These are phyloP conservation scores for Puntigrus tetrazona DNA, from an alignment of 2,113 vertebrate species.

Conservation along the genomic window DNA sequence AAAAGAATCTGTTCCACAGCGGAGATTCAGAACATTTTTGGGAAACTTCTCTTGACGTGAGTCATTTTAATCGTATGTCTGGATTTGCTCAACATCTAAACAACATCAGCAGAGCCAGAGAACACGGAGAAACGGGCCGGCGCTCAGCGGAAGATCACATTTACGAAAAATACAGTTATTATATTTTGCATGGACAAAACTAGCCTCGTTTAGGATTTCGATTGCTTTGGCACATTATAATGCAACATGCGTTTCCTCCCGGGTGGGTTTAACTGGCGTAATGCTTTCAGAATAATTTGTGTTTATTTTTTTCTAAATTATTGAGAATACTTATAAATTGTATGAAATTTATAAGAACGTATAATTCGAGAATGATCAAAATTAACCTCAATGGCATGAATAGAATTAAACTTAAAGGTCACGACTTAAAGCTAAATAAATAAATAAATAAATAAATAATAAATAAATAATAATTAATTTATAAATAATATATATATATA, in stretches of 20 bases:
- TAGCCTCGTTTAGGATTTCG: background rate
- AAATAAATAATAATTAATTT: no score
- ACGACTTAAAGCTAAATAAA: no score
- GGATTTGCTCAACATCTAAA: background rate
- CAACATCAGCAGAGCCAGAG: background rate
- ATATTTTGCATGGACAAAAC: no score
- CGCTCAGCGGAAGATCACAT: background rate
- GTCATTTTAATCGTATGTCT: background rate
- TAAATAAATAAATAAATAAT: no score
- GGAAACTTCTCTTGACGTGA: slow-evolving; percentile 21
- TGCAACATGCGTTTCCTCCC: background rate
- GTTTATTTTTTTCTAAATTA: no score
- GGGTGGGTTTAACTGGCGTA: no score
- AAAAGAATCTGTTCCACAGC: slow-evolving; percentile 2
- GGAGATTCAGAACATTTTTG: slow-evolving; percentile 41
- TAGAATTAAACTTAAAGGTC: no score
- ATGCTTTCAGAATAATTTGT: no score
- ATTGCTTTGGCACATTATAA: background rate
- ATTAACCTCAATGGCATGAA: background rate
- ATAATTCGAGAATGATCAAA: background rate
- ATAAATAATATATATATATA: no score
- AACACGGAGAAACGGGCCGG: background rate
- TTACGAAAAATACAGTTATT: no score
- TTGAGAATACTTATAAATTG: background rate
- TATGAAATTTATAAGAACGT: background rate